Conservation (phyloP, 2,797 vertebrate genomes). For the Microctenopoma steveboyesi region DNA sequence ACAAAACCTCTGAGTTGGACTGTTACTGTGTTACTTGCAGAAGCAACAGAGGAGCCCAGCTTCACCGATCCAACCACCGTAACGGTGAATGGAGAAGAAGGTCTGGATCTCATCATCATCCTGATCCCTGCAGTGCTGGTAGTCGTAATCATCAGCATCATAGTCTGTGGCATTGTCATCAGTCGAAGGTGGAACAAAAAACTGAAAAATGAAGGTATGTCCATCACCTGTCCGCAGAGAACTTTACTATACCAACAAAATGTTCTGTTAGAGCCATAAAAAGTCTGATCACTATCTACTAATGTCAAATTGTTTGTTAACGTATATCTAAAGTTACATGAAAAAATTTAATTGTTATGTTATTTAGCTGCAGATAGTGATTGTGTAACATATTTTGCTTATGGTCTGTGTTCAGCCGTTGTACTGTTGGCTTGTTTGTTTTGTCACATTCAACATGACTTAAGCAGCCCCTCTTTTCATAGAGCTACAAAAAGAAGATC, state of each 20-base stretch:
- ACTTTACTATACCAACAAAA: background rate
- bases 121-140: slow-evolving; percentile 68
- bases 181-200: slow-evolving; percentile 50
- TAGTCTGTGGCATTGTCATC: slow-evolving; percentile 61
- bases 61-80: fast-evolving
- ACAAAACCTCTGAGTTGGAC: background rate
- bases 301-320: background rate
- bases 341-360: no score
- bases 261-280: no score
- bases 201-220: slow-evolving; percentile 46
- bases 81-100: fast-evolving
- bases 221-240: no score
- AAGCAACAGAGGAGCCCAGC: fast-evolving
- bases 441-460: background rate
- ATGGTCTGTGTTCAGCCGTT: background rate
- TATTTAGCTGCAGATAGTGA: no score
- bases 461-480: slow-evolving; percentile 23
- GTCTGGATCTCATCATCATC: slow-evolving; percentile 45
- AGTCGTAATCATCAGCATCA: slow-evolving; percentile 53
- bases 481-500: slow-evolving; percentile 73
- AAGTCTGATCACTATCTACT: background rate
- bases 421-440: background rate
- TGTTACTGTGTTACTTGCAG: background rate
- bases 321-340: no score
- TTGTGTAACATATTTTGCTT: background rate